These are phyloP conservation scores for Seriola dumerili DNA, from an alignment of 2,113 vertebrate species.

Conservation along the genomic window DNA sequence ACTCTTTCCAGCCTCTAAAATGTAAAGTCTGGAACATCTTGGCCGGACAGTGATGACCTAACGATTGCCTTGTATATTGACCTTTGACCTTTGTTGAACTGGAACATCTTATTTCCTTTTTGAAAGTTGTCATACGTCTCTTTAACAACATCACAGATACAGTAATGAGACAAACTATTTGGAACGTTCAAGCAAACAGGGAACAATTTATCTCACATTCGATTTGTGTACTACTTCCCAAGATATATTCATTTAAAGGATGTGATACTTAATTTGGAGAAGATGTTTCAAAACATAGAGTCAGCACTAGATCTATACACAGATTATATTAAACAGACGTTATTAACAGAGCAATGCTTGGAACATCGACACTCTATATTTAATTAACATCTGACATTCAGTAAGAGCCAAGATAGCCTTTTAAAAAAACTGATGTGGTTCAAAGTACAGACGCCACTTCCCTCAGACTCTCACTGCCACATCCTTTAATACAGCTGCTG, in stretches of 20 bases:
- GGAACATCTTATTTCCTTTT: constrained; percentile 26
- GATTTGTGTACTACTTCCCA: background rate
- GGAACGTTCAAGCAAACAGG: background rate
- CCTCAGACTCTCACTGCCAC: background rate
- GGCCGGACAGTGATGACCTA: background rate
- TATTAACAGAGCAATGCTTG: background rate
- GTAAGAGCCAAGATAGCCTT: background rate
- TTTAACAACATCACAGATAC: background rate
- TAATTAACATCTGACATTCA: background rate
- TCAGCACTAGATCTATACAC: background rate
- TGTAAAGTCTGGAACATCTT: too few species aligned
- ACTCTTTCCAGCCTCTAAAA: too few species aligned
- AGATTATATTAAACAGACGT: background rate
- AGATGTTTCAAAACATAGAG: background rate
- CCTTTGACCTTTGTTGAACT: constrained; percentile 1
- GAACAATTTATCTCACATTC: background rate
- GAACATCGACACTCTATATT: background rate
- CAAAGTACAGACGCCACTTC: background rate
- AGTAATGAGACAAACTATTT: background rate
- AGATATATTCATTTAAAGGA: background rate
- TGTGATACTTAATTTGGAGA: background rate
- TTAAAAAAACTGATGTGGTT: background rate
- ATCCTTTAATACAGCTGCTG: background rate
- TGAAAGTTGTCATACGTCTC: constrained; percentile 1
- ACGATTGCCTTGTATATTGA: background rate